Evolutionary conservation across 2,888 invertebrate genomes (phyloP).

Genomic region (Pogonocherus hispidulus): DNA sequence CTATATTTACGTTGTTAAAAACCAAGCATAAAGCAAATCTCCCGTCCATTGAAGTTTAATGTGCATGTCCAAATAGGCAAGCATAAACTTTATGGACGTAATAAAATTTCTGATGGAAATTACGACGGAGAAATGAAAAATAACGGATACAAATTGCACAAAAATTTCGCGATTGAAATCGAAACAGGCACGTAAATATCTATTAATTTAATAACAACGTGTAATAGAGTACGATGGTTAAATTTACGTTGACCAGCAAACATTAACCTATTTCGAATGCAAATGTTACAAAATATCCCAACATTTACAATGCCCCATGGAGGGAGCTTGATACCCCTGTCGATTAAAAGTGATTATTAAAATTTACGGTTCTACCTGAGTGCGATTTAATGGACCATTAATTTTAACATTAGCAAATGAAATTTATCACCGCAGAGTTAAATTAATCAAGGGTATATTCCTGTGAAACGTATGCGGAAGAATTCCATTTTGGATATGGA

Average conservation of each 20-base stretch:
- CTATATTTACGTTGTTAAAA: neutral
- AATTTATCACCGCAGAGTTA: slow-evolving; percentile 4
- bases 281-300: slow-evolving; percentile 36
- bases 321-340: slow-evolving; percentile 27
- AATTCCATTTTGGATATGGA: neutral
- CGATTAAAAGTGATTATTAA: slow-evolving; percentile 32
- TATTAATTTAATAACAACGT: slow-evolving; percentile 12
- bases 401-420: slow-evolving; percentile 11
- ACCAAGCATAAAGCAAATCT: neutral
- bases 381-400: slow-evolving; percentile 26
- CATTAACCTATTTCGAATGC: slow-evolving; percentile 42
- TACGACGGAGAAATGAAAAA: neutral
- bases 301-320: slow-evolving; percentile 23
- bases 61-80: neutral
- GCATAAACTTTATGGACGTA: neutral
- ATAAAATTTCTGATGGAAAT: neutral
- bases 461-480: neutral
- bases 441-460: neutral
- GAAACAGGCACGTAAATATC: neutral
- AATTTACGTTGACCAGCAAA: slow-evolving; percentile 29
- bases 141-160: slow-evolving; percentile 1
- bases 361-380: slow-evolving; percentile 28
- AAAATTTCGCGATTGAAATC: neutral
- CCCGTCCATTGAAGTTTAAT: neutral
- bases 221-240: slow-evolving; percentile 1